These are phyloP conservation scores for Oceanites oceanicus DNA, from an alignment of 2,113 vertebrate species.

Conservation along the genomic window DNA sequence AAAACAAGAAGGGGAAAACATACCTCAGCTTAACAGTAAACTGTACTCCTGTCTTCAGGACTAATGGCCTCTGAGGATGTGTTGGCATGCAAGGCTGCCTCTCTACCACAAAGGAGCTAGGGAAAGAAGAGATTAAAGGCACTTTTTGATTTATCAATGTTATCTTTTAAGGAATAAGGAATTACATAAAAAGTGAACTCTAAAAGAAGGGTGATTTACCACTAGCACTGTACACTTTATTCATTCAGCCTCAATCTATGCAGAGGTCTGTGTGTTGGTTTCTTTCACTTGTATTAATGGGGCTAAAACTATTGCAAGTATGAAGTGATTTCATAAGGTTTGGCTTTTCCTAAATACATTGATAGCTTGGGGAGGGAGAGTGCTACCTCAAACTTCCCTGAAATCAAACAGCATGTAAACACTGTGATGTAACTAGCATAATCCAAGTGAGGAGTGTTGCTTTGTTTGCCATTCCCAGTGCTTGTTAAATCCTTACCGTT, in stretches of 20 bases:
- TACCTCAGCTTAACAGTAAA: constrained; percentile 95
- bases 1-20: not conserved
- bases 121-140: not conserved
- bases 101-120: constrained; percentile 93
- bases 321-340: not conserved
- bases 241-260: not conserved
- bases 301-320: not conserved
- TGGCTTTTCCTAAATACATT: not conserved
- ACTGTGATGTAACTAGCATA: not conserved
- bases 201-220: not conserved
- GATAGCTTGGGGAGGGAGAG: not conserved
- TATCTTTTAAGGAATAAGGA: not conserved
- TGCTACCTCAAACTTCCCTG: not conserved
- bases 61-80: constrained; percentile 91
- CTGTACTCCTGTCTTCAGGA: constrained; percentile 93
- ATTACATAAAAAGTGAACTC: not conserved
- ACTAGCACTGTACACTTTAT: not conserved
- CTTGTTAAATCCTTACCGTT: not conserved
- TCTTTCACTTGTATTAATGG: not conserved
- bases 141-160: not conserved
- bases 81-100: constrained; percentile 98
- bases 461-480: not conserved
- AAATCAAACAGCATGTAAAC: not conserved
- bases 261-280: not conserved
- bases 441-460: not conserved